Base-by-base conservation (phyloP, 2,797 vertebrate genomes). In the Coccyzus lansbergi region DNA sequence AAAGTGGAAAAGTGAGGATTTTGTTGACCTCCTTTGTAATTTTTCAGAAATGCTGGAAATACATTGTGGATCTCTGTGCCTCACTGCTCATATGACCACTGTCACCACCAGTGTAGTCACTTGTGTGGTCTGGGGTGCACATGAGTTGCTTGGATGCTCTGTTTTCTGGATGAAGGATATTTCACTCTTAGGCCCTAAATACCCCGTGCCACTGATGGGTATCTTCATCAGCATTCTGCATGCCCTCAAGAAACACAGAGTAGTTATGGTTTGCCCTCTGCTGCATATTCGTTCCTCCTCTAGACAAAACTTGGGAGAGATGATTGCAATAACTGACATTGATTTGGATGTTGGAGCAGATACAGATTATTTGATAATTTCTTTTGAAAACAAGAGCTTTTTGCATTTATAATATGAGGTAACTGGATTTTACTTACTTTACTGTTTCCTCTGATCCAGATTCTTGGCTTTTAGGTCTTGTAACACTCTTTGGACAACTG, bases 401-500 rank as follows among this genome's bases (percentile, higher is more conserved):
- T 88, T 83, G 2, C 12, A 34, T 86, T 88, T 78, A 24, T 29
- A 46, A 64, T 42, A 1, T 14, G 40, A 74, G 20, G 28, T 48
- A 76, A 62, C 10, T 85, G 56, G 6, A 40, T 85, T 82, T 48
- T 38, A 38, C 40, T 83, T 90, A n/a, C 34, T 56, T 5, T 22
- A 46, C 1, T 80, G 31, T 67, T 92, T 93, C 62, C 68, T 88
- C 56, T 33, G 33, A 76, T 70, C 25, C 12, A 15, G 20, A 36
- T 80, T 91, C 52, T 20, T 76, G 69, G 26, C 22, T 92, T 68
- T 31, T 60, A 36, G 29, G 49, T 89, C 31, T 86, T 76, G 34
- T 82, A 71, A 48, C n/a, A 81, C 22, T 78, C 22, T 78, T 92
- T 88, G 42, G 24, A 63, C 48, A 59, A 59, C 17, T 81, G 65